Evolutionary conservation across 2,113 vertebrate species (phyloP).

Genomic region (Gymnorhina tibicen): DNA sequence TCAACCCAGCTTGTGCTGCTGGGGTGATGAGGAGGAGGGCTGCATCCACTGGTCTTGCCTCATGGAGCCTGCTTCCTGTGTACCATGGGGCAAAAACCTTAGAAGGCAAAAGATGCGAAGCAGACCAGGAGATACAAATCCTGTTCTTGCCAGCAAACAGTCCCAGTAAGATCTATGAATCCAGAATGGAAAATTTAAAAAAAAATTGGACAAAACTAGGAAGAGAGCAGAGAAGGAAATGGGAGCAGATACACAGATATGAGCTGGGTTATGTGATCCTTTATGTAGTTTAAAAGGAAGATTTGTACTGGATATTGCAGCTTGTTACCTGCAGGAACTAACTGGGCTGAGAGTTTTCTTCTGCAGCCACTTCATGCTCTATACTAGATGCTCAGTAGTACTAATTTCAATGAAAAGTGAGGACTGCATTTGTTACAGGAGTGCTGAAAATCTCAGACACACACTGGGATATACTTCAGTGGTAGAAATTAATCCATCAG

Average conservation of each 20-base stretch:
- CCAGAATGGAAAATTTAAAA: not conserved
- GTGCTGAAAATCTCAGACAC: not conserved
- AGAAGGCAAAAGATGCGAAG: not conserved
- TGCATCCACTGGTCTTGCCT: not conserved
- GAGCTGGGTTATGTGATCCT: accelerated
- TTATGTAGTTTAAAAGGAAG: not conserved
- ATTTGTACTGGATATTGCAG: not conserved
- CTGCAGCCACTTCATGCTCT: not conserved
- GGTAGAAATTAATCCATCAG: not conserved
- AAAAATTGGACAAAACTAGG: not conserved
- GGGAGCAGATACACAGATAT: not conserved
- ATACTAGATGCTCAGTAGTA: not conserved
- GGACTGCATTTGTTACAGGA: not conserved
- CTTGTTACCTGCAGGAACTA: not conserved
- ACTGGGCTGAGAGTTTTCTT: not conserved
- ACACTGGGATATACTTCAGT: not conserved
- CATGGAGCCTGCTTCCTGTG: not conserved
- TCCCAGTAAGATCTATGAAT: not conserved
- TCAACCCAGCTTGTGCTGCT: not conserved
- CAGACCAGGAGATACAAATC: not conserved
- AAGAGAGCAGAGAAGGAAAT: not conserved
- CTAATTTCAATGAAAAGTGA: not conserved
- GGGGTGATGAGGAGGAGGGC: not conserved
- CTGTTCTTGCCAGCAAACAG: not conserved
- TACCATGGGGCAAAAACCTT: not conserved